Conservation (phyloP, 2,888 invertebrate species). For the Ashinkailepas kermadecensis region DNA sequence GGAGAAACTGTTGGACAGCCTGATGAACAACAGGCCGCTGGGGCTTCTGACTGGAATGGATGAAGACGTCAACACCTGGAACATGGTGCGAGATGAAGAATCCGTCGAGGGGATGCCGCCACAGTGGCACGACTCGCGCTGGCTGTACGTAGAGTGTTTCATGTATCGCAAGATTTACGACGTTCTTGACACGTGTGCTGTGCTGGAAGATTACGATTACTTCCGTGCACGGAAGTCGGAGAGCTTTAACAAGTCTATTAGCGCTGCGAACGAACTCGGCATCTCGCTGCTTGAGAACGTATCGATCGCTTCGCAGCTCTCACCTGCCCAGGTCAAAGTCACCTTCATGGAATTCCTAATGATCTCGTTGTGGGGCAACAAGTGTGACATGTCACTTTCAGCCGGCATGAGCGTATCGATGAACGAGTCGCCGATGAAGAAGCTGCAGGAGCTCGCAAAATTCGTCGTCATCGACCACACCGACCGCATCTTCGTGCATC, state of each 20-base stretch:
- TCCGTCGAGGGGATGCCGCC: slow-evolving; percentile 39
- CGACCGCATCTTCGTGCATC: slow-evolving; percentile 24
- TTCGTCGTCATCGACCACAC: slow-evolving; percentile 25
- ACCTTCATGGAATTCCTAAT: slow-evolving; percentile 35
- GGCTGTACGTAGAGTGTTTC: slow-evolving; percentile 89
- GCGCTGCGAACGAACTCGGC: slow-evolving; percentile 43
- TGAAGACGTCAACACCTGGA: slow-evolving; percentile 36
- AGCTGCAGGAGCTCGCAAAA: slow-evolving; percentile 43
- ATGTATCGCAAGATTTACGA: slow-evolving; percentile 55
- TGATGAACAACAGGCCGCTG: background rate
- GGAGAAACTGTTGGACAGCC: background rate
- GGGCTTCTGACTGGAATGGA: background rate
- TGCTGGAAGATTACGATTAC: slow-evolving; percentile 61
- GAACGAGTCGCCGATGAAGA: slow-evolving; percentile 49
- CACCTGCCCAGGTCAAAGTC: slow-evolving; percentile 20
- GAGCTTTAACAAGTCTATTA: slow-evolving; percentile 50
- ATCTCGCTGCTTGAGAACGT: slow-evolving; percentile 39
- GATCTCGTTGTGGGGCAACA: slow-evolving; percentile 85
- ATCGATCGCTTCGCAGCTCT: slow-evolving; percentile 36
- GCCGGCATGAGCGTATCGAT: slow-evolving; percentile 58
- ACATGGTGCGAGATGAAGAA: slow-evolving; percentile 25
- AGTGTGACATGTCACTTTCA: slow-evolving; percentile 82
- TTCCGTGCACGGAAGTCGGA: slow-evolving; percentile 66
- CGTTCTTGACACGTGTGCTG: slow-evolving; percentile 49
- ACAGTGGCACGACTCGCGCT: slow-evolving; percentile 64